Conservation (phyloP, 2,113 vertebrate species). For the Pseudopipra pipra region DNA sequence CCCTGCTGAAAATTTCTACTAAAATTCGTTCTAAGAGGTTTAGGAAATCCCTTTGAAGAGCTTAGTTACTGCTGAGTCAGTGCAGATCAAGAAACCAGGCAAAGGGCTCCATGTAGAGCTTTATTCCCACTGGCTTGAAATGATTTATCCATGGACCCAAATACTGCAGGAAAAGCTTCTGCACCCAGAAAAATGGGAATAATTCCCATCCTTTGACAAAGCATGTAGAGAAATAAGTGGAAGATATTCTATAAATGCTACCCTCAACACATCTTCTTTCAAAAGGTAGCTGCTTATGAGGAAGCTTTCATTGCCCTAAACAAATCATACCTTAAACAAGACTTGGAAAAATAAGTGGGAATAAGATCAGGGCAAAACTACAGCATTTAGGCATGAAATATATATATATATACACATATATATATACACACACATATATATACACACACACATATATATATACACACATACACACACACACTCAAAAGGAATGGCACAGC, state of each 20-base stretch:
- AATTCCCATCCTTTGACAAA: not conserved
- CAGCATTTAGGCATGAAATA: not conserved
- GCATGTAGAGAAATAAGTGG: not conserved
- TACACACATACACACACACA: accelerated
- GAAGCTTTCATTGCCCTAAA: not conserved
- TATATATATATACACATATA: no score
- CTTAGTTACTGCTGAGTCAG: not conserved
- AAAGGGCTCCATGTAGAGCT: not conserved
- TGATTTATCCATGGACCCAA: not conserved
- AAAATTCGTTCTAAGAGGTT: not conserved
- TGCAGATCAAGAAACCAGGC: not conserved
- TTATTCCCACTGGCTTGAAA: not conserved
- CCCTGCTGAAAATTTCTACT: not conserved
- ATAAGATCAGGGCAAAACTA: not conserved
- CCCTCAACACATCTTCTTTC: not conserved
- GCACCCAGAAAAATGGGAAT: not conserved
- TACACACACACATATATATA: no score
- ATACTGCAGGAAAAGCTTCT: not conserved
- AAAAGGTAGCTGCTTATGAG: not conserved
- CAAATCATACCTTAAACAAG: not conserved
- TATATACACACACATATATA: accelerated
- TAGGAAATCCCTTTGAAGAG: not conserved
- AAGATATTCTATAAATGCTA: not conserved
- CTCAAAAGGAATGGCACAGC: not conserved
- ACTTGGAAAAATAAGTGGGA: not conserved